Evolutionary conservation across 2,888 invertebrate genomes (phyloP), one percentile per base, ranked within the genome.

Genomic region (Drosophila niveifrons): DNA sequence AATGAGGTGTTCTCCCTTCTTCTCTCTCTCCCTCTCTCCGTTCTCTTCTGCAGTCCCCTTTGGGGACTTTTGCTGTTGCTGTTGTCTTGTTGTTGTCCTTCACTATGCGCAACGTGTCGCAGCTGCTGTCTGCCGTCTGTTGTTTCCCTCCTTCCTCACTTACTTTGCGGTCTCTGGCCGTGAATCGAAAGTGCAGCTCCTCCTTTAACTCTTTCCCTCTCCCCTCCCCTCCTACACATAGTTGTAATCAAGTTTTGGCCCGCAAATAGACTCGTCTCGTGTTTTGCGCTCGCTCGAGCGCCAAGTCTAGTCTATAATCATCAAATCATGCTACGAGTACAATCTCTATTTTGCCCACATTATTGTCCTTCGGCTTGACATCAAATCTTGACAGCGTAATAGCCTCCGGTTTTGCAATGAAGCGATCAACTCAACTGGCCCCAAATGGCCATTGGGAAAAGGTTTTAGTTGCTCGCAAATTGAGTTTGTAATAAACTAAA

Each of bases 281-380:
- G 23, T 23, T 23, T 36, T 86, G 77, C 72, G 82, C 62, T 73
- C 83, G 83, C 62, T 86, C 71, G 78, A 82, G 86, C 83, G 88
- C 88, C 82, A 80, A 80, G 82, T 83, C 88, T 88, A 86, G 88
- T 83, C 82, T 88, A 83, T 83, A 83, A 83, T 88, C 88, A 88
- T 80, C 82, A 75, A 82, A 87, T 82, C 82, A 85, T 72, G 82
- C 65, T 65, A 2, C 39, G 39, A 41, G 13, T 41, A 52, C 78
- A 73, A 77, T 44, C 56, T 75, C 46, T 67, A 75, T 61, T 74
- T 56, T 62, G 59, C 50, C 34, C 48, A 59, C 46, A 79, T 56
- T 53, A 11, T 34, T 34, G 34, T 34, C 34, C 23, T 6, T 23
- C 23, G 55, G 82, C 70, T 73, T 85, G 80, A 83, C 87, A 83